A percentile compares a stretch with the other conserved stretches of the same genome.
phyloP scores from a whole-genome alignment of 2,888 invertebrate species.

The Chirona hameri region DNA sequence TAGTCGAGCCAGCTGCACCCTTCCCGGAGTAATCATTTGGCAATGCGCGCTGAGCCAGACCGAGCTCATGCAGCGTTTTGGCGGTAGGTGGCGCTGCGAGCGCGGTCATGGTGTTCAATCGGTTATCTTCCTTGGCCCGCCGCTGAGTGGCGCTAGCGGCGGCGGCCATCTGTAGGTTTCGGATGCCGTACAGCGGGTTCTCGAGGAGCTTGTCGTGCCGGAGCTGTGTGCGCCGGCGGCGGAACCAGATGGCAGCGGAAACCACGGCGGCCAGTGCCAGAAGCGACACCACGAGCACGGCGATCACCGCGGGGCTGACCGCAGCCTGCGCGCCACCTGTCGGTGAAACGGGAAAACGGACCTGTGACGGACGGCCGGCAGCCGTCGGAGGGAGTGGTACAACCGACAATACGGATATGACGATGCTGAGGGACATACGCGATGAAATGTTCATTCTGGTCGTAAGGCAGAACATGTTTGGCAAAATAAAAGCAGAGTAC shows the following conservation, averaged over 20 bases:
- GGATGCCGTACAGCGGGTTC: conserved; percentile 2
- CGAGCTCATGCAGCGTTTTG: neutral
- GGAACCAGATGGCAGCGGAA: neutral
- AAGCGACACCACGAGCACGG: neutral
- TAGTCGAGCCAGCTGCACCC: neutral
- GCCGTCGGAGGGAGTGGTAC: too few relatives aligned
- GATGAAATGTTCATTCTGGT: too few relatives aligned
- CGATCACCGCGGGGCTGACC: neutral
- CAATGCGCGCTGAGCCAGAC: neutral
- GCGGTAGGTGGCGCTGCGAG: neutral
- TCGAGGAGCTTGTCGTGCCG: neutral
- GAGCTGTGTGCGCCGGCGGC: neutral
- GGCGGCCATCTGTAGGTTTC: conserved; percentile 9
- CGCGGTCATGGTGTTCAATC: neutral
- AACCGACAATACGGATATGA: too few relatives aligned
- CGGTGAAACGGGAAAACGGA: too few relatives aligned
- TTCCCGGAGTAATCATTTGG: neutral
- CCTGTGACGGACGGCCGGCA: too few relatives aligned
- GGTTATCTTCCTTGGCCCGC: neutral
- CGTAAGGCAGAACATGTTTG: too few relatives aligned
- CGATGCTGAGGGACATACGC: too few relatives aligned
- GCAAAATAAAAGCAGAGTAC: too few relatives aligned
- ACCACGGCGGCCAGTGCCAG: neutral
- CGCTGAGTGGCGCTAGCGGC: conserved; percentile 12
- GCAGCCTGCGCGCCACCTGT: neutral